Evolutionary conservation across 1,140 invertebrate genomes (phyloP), one percentile per base, ranked within the genome.

Genomic region (Microvelia longipes): DNA sequence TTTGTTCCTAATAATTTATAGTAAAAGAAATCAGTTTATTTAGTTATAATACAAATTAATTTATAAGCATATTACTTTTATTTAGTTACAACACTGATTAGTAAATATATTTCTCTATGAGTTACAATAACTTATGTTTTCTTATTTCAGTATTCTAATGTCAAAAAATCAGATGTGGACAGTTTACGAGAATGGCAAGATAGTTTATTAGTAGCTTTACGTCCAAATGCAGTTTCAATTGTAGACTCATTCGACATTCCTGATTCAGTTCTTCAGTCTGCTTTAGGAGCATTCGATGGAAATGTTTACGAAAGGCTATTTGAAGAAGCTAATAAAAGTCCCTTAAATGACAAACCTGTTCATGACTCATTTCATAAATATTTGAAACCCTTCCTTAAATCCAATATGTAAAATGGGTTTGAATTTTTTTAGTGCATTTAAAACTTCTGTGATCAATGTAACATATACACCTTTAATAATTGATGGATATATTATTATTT

Each of bases 211-310:
- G 77, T 78, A 1, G 76, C 81, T 1, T 83, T 98, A 28, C 85
- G 94, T 71, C 89, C 90, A 1, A 93, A 97, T 81, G 92, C 91
- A 24, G 88, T 98, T 0, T 86, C 88, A 2, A 81, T 97, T 11
- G 94, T 96, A 0, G 94, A 98, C 78, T 87, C 90, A 2, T 98
- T 96, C 75, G 93, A 96, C 79, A 84, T 94, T 63, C 83, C 86
- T 29, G 94, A 97, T 78, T 85, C 88, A 73, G 85, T 93, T 60
- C 79, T 97, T 13, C 81, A 84, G 26, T 96, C 93, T 14, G 86
- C 91, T 0, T 79, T 97, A 1, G 94, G 95, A 0, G 84, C 89
- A 11, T 94, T 89, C 76, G 94, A 98, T 80, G 94, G 95, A 1
- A 86, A 92, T 72, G 94, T 95, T 1, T 98, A 97, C 78, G 87